Percentiles rank a stretch among this genome's conserved stretches.
Conservation (phyloP, 2,797 vertebrate species). For the Acanthurus leucopareius region DNA sequence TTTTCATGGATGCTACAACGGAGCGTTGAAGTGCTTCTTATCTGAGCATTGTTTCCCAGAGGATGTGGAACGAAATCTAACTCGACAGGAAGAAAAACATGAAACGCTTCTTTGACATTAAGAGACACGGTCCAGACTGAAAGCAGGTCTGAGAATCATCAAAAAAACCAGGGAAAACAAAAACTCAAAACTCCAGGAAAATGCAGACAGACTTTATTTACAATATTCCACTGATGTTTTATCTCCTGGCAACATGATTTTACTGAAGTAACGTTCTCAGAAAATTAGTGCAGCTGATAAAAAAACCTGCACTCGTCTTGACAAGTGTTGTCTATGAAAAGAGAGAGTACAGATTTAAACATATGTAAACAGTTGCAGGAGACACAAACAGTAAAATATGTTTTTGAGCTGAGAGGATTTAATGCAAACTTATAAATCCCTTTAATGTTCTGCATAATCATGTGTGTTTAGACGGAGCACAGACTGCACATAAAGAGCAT, state of each 20-base stretch:
- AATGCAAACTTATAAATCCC: constrained; percentile 12
- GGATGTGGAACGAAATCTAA: constrained; percentile 50
- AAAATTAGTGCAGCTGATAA: neutral
- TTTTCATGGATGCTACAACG: constrained; percentile 34
- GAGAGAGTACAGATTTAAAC: constrained; percentile 9
- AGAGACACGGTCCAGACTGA: constrained; percentile 40
- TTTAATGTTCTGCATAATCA: constrained; percentile 12
- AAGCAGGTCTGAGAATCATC: constrained; percentile 38
- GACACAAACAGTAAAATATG: neutral
- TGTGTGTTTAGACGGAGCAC: neutral
- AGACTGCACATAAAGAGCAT: constrained; percentile 19
- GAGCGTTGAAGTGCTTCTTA: constrained; percentile 62
- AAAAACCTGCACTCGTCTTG: neutral
- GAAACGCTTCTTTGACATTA: constrained; percentile 52
- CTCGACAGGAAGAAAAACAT: constrained; percentile 51
- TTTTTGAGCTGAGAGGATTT: neutral
- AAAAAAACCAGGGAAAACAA: constrained; percentile 6
- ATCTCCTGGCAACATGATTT: constrained; percentile 14
- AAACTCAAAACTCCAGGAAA: constrained; percentile 19
- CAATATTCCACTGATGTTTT: constrained; percentile 7
- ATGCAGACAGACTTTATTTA: constrained; percentile 34
- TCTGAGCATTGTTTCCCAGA: constrained; percentile 49
- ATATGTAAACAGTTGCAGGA: constrained; percentile 3
- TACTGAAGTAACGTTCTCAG: constrained; percentile 15
- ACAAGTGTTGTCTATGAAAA: neutral